Percentiles rank a stretch among this genome's conserved stretches.
These are phyloP conservation scores for Balanococcus diminutus DNA, from an alignment of 2,888 invertebrate species.

Conservation along the genomic window DNA sequence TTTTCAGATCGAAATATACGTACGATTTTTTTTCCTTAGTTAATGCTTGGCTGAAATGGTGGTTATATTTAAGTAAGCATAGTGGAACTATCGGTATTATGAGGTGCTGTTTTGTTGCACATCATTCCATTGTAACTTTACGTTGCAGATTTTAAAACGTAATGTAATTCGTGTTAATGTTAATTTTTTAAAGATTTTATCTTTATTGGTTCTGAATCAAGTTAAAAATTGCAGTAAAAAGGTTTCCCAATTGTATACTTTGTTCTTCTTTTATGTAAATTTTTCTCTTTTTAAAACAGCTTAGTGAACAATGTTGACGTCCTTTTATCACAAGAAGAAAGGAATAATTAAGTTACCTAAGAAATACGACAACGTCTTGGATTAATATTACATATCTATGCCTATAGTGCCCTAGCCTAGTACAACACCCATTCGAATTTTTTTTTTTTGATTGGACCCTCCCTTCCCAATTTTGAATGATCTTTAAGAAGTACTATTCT, in stretches of 20 bases:
- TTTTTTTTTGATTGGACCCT: no score
- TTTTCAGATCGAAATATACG: background rate
- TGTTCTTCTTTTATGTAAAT: background rate
- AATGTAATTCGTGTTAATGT: constrained; percentile 11
- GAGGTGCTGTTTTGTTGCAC: constrained; percentile 12
- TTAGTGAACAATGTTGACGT: no score
- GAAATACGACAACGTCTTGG: no score
- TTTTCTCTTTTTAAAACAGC: background rate
- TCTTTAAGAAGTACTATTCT: no score
- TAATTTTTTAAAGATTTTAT: background rate
- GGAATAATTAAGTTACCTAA: no score
- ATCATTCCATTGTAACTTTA: constrained; percentile 30
- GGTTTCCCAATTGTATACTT: background rate
- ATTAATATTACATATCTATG: no score
- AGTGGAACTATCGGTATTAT: background rate
- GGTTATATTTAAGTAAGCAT: constrained; percentile 23
- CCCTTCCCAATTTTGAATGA: no score
- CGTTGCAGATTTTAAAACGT: constrained; percentile 26
- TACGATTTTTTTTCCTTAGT: constrained; percentile 25
- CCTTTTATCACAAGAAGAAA: no score
- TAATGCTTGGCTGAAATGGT: constrained; percentile 1
- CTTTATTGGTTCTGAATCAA: constrained; percentile 31
- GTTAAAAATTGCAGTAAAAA: constrained; percentile 3
- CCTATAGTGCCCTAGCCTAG: no score
- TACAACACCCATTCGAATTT: no score